Conservation (phyloP, 2,888 invertebrate genomes). For the Deladenus siricidicola region DNA sequence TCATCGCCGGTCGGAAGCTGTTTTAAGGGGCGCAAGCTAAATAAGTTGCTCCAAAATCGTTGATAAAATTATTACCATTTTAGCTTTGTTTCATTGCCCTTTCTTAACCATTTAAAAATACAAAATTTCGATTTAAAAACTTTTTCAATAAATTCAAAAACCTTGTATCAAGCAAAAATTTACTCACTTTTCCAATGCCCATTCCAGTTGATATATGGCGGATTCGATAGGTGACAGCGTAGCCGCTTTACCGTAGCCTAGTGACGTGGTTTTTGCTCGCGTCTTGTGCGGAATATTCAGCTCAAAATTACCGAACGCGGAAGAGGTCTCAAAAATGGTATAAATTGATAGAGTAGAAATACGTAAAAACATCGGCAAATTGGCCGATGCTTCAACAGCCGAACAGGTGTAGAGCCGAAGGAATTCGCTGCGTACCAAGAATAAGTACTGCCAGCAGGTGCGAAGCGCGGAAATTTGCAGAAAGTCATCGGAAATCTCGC, state of each 20-base stretch:
- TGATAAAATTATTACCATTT: too few species aligned
- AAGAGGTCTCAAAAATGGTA: neutral
- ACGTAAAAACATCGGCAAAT: conserved; percentile 2
- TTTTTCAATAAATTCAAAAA: too few species aligned
- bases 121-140: too few species aligned
- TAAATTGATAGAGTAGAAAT: neutral
- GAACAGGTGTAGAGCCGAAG: conserved; percentile 11
- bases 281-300: neutral
- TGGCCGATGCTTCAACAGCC: neutral
- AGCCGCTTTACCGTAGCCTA: conserved; percentile 1
- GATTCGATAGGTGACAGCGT: neutral
- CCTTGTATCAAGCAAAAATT: too few species aligned
- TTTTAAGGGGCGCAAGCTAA: too few species aligned
- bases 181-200: conserved; percentile 17
- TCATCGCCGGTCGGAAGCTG: too few species aligned
- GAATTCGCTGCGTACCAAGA: conserved; percentile 21
- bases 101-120: too few species aligned
- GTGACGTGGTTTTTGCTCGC: neutral
- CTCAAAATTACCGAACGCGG: neutral
- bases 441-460: conserved; percentile 15
- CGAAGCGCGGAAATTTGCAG: conserved; percentile 1
- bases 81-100: too few species aligned
- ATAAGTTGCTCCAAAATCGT: too few species aligned
- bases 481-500: neutral
- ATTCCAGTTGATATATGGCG: conserved; percentile 19